Conservation (phyloP, 2,888 invertebrate species). For the Rhogogaster chlorosoma region DNA sequence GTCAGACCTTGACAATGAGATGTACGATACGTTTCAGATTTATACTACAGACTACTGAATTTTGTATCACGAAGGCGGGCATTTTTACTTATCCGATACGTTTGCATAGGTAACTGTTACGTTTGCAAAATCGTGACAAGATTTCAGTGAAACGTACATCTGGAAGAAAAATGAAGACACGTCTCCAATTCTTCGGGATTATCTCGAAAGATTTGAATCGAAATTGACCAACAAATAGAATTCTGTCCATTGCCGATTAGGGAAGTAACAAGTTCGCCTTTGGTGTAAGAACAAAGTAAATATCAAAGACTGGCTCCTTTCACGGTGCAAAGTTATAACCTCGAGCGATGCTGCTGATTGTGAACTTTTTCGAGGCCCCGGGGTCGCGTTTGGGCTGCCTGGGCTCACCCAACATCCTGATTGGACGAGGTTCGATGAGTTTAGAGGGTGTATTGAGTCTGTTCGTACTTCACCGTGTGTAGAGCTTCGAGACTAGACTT, state of each 20-base stretch:
- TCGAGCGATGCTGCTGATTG: constrained; percentile 23
- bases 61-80: no score
- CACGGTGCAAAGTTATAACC: background rate
- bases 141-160: no score
- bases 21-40: no score
- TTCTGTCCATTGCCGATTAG: background rate
- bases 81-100: no score
- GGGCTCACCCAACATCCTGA: background rate
- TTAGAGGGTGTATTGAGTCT: constrained; percentile 34
- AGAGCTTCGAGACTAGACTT: constrained; percentile 8
- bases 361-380: constrained; percentile 1
- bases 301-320: background rate
- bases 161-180: no score
- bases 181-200: no score
- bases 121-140: no score
- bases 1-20: no score
- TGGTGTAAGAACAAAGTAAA: background rate
- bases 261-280: background rate
- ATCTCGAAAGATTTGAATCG: background rate
- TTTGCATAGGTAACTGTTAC: no score
- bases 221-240: background rate
- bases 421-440: constrained; percentile 38
- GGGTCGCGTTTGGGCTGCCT: constrained; percentile 6
- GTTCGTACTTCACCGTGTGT: background rate
- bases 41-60: no score